phyloP scores from a whole-genome alignment of 1,140 invertebrate genomes.

The Drosophila tsacasi region DNA sequence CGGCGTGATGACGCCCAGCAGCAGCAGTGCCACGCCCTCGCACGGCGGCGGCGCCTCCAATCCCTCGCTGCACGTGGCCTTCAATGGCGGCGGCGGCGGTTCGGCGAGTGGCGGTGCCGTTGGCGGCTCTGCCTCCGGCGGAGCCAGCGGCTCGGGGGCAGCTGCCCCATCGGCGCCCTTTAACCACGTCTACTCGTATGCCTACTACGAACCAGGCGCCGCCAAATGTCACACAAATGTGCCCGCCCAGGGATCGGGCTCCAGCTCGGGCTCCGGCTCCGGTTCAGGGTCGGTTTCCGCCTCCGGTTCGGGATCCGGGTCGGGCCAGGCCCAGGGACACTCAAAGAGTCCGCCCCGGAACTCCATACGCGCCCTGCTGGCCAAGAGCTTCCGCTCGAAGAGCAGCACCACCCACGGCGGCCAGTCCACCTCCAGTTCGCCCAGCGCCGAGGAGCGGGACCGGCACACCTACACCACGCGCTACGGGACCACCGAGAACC shows the following conservation, averaged over 20 bases:
- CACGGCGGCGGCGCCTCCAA: conserved; percentile 58
- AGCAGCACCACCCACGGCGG: conserved; percentile 62
- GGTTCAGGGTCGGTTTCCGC: conserved; percentile 8
- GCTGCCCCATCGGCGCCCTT: conserved; percentile 61
- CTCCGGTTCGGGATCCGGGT: neutral
- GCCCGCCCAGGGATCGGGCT: conserved; percentile 82
- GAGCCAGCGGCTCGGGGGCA: conserved; percentile 71
- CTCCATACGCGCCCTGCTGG: conserved; percentile 78
- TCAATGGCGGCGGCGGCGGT: conserved; percentile 31
- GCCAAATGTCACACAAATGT: conserved; percentile 87
- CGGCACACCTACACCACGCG: conserved; percentile 90
- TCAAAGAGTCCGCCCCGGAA: conserved; percentile 84
- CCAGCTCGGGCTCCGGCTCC: conserved; percentile 4
- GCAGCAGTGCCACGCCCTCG: conserved; percentile 67
- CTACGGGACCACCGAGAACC: conserved; percentile 94
- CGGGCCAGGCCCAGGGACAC: conserved; percentile 41
- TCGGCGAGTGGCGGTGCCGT: conserved; percentile 17
- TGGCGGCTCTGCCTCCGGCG: conserved; percentile 63
- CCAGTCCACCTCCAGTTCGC: conserved; percentile 69
- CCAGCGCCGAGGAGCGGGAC: conserved; percentile 77
- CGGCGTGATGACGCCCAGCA: conserved; percentile 74
- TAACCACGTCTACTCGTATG: conserved; percentile 90
- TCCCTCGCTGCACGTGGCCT: conserved; percentile 70
- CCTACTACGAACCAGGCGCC: conserved; percentile 90
- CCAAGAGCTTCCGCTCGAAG: conserved; percentile 80